Evolutionary conservation across 2,888 invertebrate species (phyloP), one percentile per base, ranked within the genome.

Genomic region (Pemphredon lugubris): DNA sequence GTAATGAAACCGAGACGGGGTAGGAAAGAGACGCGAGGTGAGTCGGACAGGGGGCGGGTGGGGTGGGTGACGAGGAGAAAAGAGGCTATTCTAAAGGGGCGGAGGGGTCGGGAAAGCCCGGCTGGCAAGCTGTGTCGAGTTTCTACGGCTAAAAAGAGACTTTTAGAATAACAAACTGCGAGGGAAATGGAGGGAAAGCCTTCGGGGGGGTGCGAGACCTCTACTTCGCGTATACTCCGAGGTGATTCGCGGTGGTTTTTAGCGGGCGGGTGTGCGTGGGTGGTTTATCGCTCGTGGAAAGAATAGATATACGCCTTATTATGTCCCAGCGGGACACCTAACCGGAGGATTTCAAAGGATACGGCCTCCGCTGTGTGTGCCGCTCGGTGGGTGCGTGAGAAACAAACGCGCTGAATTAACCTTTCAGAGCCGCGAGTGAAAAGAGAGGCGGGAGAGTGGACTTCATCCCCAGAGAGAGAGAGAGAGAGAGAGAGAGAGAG

Each of bases 91-190:
- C 67, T 50, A 61, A 57, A 45, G 55, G 73, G 18, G 30, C 39
- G 42, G 47, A 13, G 11, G 50, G 26, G 42, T 65, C 39, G 48
- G 55, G 50, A n/a, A 66, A 5, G 26, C 26, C 61, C 66, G 57
- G 67, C 45, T 47, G 71, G 71, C 74, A 69, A 77, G 79, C 80
- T 83, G 86, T 81, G 85, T 86, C 82, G 82, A 83, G 84, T 86
- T 87, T 86, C 84, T 81, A 80, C 75, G 77, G 78, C 74, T 77
- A 78, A 83, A 85, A 79, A 75, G 81, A 80, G 79, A 83, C 81
- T 84, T 85, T 77, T 71, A 82, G 83, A 83, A 83, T 85, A 87
- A 87, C 86, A 86, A 86, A 85, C 82, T 84, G 73, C 77, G 71
- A 66, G 66, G 71, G 76, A 77, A 71, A 75, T 59, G 73, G 68